These are phyloP conservation scores for Meloe dianella DNA, from an alignment of 2,888 invertebrate genomes.

Conservation along the genomic window DNA sequence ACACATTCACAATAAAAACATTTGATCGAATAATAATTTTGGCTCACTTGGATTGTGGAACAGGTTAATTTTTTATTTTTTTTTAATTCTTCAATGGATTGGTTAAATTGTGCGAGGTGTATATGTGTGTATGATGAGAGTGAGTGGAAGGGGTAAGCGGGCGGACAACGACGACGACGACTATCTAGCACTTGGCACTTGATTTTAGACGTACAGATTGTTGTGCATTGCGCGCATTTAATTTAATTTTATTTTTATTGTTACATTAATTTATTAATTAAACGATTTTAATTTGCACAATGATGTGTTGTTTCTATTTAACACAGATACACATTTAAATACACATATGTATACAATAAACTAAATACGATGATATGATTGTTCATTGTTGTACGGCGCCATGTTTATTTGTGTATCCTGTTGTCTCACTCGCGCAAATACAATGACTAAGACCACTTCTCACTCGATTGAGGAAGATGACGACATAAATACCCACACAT, in stretches of 20 bases:
- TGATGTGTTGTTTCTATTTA: not conserved
- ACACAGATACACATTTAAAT: slow-evolving; percentile 35
- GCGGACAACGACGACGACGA: slow-evolving; percentile 11
- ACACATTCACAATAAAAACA: slow-evolving; percentile 1
- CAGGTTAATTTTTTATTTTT: not conserved
- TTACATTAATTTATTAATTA: not conserved
- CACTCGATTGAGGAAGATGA: slow-evolving; percentile 34
- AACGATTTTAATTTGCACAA: not conserved
- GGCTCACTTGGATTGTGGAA: not conserved
- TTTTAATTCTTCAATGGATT: not conserved
- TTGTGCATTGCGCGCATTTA: slow-evolving; percentile 36
- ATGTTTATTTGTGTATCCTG: slow-evolving; percentile 57
- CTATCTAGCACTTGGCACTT: slow-evolving; percentile 42
- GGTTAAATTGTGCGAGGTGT: slow-evolving; percentile 10
- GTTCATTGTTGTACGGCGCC: slow-evolving; percentile 56
- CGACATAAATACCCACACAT: slow-evolving; percentile 24
- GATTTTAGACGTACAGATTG: slow-evolving; percentile 40
- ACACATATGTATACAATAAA: slow-evolving; percentile 35
- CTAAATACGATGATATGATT: slow-evolving; percentile 58
- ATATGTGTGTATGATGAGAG: not conserved
- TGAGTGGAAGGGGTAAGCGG: not conserved
- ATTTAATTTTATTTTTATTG: not conserved
- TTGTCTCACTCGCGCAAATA: slow-evolving; percentile 51
- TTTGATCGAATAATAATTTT: not conserved
- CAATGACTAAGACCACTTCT: slow-evolving; percentile 46